Evolutionary conservation across 2,888 invertebrate genomes (phyloP).

Genomic region (Drosophila emarginata): DNA sequence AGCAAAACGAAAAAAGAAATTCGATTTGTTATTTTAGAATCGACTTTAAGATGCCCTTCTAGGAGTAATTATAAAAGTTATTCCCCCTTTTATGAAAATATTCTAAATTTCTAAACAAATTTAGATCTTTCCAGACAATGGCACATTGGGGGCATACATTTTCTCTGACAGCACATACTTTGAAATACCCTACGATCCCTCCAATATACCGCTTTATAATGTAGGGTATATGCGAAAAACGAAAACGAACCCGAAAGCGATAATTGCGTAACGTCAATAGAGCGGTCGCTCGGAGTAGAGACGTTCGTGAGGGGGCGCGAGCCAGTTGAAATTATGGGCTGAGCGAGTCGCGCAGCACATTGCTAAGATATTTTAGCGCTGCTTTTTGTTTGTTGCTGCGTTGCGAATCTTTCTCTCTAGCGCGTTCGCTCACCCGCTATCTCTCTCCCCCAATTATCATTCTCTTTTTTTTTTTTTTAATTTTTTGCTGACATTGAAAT

Average conservation of each 20-base stretch:
- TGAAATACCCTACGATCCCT: not conserved
- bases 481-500: slow-evolving; percentile 46
- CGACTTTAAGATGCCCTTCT: not conserved
- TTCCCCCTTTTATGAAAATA: not conserved
- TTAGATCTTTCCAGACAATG: no score
- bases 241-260: slow-evolving; percentile 48
- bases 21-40: not conserved
- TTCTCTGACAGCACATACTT: no score
- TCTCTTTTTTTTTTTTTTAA: slow-evolving; percentile 12
- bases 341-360: slow-evolving; percentile 23
- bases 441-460: not conserved
- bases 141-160: no score
- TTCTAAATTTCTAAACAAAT: slow-evolving; percentile 16
- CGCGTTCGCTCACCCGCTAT: not conserved
- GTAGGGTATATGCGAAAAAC: slow-evolving; percentile 21
- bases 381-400: slow-evolving; percentile 47
- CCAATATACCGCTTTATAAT: not conserved
- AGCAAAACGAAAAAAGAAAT: slow-evolving; percentile 19
- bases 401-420: not conserved
- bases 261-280: slow-evolving; percentile 64
- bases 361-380: slow-evolving; percentile 20
- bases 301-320: slow-evolving; percentile 2
- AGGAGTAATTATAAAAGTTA: no score
- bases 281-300: not conserved
- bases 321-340: slow-evolving; percentile 28